These are phyloP conservation scores for Tetranychus truncatus DNA, from an alignment of 2,888 invertebrate genomes.

Conservation along the genomic window DNA sequence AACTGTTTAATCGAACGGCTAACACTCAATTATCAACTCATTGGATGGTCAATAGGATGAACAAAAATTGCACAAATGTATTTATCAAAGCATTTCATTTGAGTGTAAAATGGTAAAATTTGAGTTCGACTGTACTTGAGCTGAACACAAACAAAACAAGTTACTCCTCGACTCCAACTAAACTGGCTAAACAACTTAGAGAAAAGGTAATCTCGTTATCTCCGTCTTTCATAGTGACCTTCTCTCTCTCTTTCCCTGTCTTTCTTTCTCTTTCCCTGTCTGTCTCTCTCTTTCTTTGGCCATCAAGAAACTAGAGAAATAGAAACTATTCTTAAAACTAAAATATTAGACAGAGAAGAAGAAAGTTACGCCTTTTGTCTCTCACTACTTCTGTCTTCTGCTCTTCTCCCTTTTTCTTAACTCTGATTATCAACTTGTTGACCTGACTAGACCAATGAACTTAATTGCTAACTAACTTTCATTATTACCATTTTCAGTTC, in stretches of 20 bases:
- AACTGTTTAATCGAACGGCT: too few species aligned
- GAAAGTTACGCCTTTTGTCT: neutral
- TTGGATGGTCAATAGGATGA: too few species aligned
- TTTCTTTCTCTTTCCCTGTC: neutral
- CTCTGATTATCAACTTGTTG: neutral
- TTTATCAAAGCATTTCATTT: neutral
- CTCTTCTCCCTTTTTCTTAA: neutral
- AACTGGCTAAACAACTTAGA: neutral
- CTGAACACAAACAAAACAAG: neutral
- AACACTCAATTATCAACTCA: too few species aligned
- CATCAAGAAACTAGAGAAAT: neutral
- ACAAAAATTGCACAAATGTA: too few species aligned
- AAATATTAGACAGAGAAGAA: neutral
- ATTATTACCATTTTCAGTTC: neutral
- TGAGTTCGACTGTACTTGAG: neutral
- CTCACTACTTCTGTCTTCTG: neutral
- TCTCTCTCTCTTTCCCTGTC: slow-evolving; percentile 3
- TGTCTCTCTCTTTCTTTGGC: slow-evolving; percentile 4
- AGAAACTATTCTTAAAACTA: neutral
- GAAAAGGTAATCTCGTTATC: neutral
- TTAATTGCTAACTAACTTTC: neutral
- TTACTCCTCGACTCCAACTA: neutral
- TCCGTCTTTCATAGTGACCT: neutral
- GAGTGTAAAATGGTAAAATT: neutral
- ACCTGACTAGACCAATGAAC: neutral